Percentiles rank a stretch among this genome's conserved stretches.
These are phyloP conservation scores for Strix occidentalis DNA, from an alignment of 2,797 vertebrate species.

Conservation along the genomic window DNA sequence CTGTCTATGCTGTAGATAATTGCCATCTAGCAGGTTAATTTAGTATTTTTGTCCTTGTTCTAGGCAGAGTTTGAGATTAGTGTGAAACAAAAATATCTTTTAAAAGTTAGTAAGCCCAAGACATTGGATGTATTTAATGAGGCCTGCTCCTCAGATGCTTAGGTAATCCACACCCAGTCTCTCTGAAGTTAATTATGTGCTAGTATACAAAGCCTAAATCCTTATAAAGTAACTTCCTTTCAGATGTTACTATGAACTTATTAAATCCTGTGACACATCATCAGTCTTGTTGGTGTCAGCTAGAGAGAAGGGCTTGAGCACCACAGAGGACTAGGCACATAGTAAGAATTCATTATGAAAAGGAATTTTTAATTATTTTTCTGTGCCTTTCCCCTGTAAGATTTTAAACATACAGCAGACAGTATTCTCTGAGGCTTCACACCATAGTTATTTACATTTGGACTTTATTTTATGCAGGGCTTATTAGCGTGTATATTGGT, in stretches of 20 bases:
- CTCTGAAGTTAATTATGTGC: not conserved
- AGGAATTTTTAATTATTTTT: not conserved
- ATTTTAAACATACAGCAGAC: not conserved
- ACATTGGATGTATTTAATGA: not conserved
- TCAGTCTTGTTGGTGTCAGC: not conserved
- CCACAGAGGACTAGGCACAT: not conserved
- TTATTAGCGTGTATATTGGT: not conserved
- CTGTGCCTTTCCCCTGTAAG: not conserved
- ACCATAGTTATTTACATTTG: not conserved
- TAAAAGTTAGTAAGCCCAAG: not conserved
- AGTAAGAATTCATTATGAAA: not conserved
- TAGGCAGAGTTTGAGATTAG: not conserved
- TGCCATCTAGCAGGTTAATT: not conserved
- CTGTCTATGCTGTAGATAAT: not conserved
- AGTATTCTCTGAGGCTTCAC: not conserved
- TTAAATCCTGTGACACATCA: not conserved
- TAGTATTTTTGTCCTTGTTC: not conserved
- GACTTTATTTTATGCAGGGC: not conserved
- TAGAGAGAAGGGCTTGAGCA: not conserved
- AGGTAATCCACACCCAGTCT: not conserved
- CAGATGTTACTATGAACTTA: not conserved
- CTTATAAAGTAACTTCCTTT: not conserved
- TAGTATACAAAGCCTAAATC: not conserved
- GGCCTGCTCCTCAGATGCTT: not conserved
- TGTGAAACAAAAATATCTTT: not conserved